Percentiles rank a stretch among this genome's conserved stretches.
phyloP scores from a whole-genome alignment of 1,140 invertebrate genomes.

The Pseudomyrmex cubaensis region DNA sequence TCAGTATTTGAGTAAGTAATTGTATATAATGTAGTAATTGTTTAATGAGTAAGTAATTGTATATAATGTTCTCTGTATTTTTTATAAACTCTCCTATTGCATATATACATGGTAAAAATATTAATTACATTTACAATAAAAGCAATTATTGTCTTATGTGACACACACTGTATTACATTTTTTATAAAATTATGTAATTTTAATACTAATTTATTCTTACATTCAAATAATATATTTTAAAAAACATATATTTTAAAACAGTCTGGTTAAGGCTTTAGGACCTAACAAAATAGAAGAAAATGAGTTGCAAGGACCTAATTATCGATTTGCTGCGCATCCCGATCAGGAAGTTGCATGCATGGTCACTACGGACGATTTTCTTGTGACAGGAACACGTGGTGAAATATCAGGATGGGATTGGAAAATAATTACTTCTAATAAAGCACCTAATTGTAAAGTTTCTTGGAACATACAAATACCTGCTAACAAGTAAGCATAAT shows the following conservation, averaged over 20 bases:
- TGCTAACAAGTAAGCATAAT: constrained; percentile 84
- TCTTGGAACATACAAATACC: constrained; percentile 90
- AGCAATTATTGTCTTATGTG: background rate
- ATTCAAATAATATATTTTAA: constrained; percentile 53
- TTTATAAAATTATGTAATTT: background rate
- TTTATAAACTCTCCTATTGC: no score
- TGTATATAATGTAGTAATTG: constrained; percentile 83
- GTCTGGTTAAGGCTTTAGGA: constrained; percentile 87
- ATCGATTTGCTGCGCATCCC: constrained; percentile 86
- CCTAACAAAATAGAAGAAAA: constrained; percentile 84
- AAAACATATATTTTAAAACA: constrained; percentile 80
- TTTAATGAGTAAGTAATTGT: background rate
- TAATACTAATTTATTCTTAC: background rate
- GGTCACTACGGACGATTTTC: constrained; percentile 88
- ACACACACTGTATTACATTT: background rate
- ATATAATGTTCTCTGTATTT: constrained; percentile 4
- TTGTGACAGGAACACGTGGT: constrained; percentile 91
- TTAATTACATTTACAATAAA: background rate
- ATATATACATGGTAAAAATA: background rate
- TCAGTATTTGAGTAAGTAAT: constrained; percentile 92
- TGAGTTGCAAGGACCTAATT: constrained; percentile 86
- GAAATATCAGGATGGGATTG: constrained; percentile 92
- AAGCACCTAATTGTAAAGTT: constrained; percentile 86
- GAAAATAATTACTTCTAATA: constrained; percentile 88
- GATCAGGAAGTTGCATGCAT: constrained; percentile 90